phyloP scores from a whole-genome alignment of 2,113 vertebrate species.

The Fulica atra region DNA sequence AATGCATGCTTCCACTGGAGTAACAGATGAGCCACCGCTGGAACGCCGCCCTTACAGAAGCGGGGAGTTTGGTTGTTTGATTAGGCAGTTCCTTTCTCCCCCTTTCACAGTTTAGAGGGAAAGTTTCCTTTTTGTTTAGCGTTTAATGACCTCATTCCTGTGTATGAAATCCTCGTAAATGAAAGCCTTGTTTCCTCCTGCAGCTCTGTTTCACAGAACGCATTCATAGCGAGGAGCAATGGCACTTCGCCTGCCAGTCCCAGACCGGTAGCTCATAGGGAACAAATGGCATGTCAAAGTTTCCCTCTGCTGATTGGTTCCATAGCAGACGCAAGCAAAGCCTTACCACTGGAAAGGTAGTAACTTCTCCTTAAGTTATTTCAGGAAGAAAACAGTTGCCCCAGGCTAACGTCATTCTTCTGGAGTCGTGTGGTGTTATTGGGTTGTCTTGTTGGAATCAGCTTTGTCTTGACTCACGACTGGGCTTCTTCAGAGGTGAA shows the following conservation, averaged over 20 bases:
- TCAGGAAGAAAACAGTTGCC: neutral
- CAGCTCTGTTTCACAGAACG: neutral
- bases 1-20: neutral
- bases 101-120: neutral
- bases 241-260: conserved; percentile 18
- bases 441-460: neutral
- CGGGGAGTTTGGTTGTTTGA: neutral
- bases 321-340: neutral
- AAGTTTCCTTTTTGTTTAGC: conserved; percentile 53
- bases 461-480: neutral
- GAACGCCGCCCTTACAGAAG: neutral
- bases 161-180: conserved; percentile 38
- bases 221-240: conserved; percentile 22
- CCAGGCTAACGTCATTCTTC: neutral
- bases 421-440: neutral
- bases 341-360: neutral
- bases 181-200: conserved; percentile 49
- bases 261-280: neutral
- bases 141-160: conserved; percentile 61
- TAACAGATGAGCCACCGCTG: neutral
- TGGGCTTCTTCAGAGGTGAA: neutral
- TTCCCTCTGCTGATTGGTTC: neutral
- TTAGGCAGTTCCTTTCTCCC: conserved; percentile 35
- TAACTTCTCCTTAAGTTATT: too few species aligned
- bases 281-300: neutral